These are phyloP conservation scores for Polymixis flavicincta DNA, from an alignment of 2,888 invertebrate species.

Conservation along the genomic window DNA sequence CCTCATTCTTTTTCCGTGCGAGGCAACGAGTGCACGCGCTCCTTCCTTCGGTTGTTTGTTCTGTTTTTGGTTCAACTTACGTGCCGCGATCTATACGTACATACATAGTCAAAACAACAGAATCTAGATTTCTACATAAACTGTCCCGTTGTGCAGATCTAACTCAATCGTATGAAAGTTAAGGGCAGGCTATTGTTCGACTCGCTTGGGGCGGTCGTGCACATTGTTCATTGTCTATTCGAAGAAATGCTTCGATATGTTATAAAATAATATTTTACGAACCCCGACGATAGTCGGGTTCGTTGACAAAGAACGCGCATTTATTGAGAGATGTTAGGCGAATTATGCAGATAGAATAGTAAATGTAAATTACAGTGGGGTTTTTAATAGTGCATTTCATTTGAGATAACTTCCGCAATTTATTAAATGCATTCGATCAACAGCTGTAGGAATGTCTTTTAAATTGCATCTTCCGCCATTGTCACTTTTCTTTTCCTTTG, in stretches of 20 bases:
- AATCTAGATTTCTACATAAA: constrained; percentile 62
- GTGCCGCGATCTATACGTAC: not conserved
- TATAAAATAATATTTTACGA: constrained; percentile 76
- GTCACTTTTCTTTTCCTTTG: not conserved
- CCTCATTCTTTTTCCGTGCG: too few species aligned
- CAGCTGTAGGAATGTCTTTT: not conserved
- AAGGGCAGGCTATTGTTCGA: constrained; percentile 77
- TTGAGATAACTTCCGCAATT: not conserved
- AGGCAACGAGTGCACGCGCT: too few species aligned
- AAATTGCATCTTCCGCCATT: not conserved
- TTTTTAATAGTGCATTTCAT: not conserved
- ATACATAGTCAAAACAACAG: constrained; percentile 1
- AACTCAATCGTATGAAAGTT: constrained; percentile 74
- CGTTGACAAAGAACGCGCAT: constrained; percentile 66
- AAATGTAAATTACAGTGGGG: constrained; percentile 23
- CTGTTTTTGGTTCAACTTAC: too few species aligned
- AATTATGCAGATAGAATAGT: constrained; percentile 35
- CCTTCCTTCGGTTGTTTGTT: too few species aligned
- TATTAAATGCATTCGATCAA: not conserved
- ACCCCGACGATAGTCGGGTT: constrained; percentile 61
- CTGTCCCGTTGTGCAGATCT: constrained; percentile 74
- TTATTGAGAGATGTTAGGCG: constrained; percentile 48
- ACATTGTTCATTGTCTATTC: constrained; percentile 86
- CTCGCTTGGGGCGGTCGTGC: constrained; percentile 78
- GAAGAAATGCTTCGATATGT: constrained; percentile 72